Evolutionary conservation across 2,113 vertebrate genomes (phyloP).

Genomic region (Sturnus vulgaris): DNA sequence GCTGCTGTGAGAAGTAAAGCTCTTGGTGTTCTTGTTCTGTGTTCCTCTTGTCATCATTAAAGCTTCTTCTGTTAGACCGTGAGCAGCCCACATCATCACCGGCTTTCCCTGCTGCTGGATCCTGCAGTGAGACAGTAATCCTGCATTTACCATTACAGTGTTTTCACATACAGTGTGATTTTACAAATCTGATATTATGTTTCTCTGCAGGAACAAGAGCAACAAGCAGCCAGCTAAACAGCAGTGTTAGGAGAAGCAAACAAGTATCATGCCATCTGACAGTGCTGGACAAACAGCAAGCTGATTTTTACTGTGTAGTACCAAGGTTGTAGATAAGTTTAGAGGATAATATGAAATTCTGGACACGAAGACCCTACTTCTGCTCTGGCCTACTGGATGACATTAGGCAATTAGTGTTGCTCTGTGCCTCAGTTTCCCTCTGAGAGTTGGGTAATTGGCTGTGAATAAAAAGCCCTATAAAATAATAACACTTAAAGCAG

Average conservation of each 20-base stretch:
- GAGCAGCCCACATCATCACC: neutral
- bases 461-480: neutral
- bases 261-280: neutral
- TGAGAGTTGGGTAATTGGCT: neutral
- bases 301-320: neutral
- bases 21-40: neutral
- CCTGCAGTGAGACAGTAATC: constrained; percentile 14
- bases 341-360: neutral
- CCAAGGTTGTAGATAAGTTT: neutral
- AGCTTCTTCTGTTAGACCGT: neutral
- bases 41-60: constrained; percentile 8
- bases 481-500: constrained; percentile 5
- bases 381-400: neutral
- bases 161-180: neutral
- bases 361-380: neutral
- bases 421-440: constrained; percentile 1
- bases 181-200: constrained; percentile 13
- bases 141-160: neutral
- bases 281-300: neutral
- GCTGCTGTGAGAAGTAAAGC: constrained; percentile 6
- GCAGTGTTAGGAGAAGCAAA: neutral
- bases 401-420: neutral
- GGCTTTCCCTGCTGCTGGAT: neutral
- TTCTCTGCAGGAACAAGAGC: constrained; percentile 23
- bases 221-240: neutral